Evolutionary conservation across 1,140 invertebrate species (phyloP).

Genomic region (Tetramorium alpestre): DNA sequence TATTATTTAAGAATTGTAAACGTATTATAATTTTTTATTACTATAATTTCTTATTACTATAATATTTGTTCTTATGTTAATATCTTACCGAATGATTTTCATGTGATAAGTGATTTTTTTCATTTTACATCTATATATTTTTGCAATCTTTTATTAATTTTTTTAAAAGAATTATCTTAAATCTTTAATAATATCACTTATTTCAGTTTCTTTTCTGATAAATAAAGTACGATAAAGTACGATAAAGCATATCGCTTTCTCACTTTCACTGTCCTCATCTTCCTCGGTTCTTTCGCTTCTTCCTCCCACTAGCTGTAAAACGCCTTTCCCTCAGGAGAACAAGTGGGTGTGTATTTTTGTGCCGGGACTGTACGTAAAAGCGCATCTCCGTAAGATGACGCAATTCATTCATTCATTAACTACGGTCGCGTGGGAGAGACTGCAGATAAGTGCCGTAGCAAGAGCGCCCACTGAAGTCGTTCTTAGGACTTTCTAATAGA

Average conservation of each 20-base stretch:
- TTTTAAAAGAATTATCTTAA: background rate
- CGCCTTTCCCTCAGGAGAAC: conserved; percentile 55
- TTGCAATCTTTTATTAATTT: background rate
- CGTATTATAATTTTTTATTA: background rate
- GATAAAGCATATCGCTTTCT: conserved; percentile 15
- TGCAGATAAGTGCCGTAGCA: conserved; percentile 57
- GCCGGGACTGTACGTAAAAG: conserved; percentile 63
- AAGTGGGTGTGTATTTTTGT: conserved; percentile 73
- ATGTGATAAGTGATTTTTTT: background rate
- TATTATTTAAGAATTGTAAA: background rate
- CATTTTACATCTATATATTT: background rate
- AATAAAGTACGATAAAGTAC: no score
- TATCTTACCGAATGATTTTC: background rate
- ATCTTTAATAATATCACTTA: background rate
- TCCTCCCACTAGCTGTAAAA: conserved; percentile 52
- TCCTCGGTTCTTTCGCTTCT: background rate
- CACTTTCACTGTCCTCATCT: conserved; percentile 36
- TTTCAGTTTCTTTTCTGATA: background rate
- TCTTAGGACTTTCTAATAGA: conserved; percentile 24
- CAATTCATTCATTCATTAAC: conserved; percentile 79
- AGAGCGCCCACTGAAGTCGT: conserved; percentile 50
- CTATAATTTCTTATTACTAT: background rate
- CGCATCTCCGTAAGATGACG: conserved; percentile 77
- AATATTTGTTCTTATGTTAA: background rate
- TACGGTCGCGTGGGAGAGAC: conserved; percentile 67